These are phyloP conservation scores for Meles meles DNA, from an alignment of 2,113 vertebrate genomes.

Conservation along the genomic window DNA sequence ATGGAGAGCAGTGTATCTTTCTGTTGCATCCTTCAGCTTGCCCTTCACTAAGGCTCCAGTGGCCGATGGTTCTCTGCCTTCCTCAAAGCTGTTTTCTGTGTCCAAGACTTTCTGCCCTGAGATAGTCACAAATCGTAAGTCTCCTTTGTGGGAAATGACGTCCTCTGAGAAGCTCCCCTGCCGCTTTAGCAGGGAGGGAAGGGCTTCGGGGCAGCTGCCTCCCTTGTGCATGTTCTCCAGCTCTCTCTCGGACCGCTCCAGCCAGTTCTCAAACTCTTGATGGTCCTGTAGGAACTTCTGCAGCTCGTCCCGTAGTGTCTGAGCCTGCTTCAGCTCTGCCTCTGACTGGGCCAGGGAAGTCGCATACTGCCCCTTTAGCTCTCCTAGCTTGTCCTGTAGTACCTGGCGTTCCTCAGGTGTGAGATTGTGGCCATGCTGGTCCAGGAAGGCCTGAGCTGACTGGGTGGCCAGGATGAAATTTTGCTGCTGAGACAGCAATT, in stretches of 20 bases:
- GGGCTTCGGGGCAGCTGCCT: conserved; percentile 77
- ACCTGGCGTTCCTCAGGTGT: conserved; percentile 82
- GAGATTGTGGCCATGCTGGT: conserved; percentile 87
- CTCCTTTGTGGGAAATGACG: conserved; percentile 97
- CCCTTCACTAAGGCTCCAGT: conserved; percentile 86
- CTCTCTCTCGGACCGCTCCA: conserved; percentile 89
- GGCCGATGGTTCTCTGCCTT: conserved; percentile 74
- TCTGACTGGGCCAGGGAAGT: conserved; percentile 85
- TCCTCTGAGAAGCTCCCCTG: conserved; percentile 91
- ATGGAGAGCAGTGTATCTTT: conserved; percentile 89
- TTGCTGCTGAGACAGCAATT: conserved; percentile 93
- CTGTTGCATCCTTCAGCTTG: conserved; percentile 89
- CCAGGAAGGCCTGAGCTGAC: conserved; percentile 89
- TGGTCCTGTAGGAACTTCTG: conserved; percentile 93
- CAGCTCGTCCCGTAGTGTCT: conserved; percentile 90
- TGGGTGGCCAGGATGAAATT: conserved; percentile 90
- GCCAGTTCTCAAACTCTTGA: conserved; percentile 88
- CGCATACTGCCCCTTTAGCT: conserved; percentile 87
- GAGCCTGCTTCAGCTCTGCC: conserved; percentile 85
- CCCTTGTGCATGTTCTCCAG: conserved; percentile 84
- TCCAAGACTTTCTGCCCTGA: conserved; percentile 96
- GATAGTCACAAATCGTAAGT: conserved; percentile 95
- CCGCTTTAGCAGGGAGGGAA: conserved; percentile 79
- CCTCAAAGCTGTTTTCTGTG: conserved; percentile 79
- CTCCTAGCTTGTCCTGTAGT: conserved; percentile 83